phyloP scores from a whole-genome alignment of 1,140 invertebrate genomes.

The Eriocheir sinensis region DNA sequence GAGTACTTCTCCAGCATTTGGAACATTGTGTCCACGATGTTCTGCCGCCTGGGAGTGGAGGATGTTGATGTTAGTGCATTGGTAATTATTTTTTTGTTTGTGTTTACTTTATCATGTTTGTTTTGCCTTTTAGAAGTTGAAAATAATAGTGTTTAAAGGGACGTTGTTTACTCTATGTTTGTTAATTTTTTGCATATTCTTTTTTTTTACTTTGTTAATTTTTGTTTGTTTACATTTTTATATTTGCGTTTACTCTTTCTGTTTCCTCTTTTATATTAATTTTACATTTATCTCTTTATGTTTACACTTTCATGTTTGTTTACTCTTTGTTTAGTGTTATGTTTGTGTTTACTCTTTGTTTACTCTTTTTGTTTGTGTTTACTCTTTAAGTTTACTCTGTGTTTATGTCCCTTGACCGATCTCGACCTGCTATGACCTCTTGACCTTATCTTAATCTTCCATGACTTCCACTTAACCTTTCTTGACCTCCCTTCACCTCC shows the following conservation, averaged over 20 bases:
- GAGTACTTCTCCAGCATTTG: constrained; percentile 98
- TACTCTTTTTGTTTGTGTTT: background rate
- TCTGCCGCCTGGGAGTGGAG: constrained; percentile 88
- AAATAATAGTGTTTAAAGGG: too few species aligned
- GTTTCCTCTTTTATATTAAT: background rate
- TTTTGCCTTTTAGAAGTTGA: too few species aligned
- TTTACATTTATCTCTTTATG: background rate
- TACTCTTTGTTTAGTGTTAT: background rate
- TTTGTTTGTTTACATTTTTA: background rate
- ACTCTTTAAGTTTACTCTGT: background rate
- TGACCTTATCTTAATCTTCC: too few species aligned
- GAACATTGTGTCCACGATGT: constrained; percentile 98
- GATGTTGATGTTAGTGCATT: too few species aligned
- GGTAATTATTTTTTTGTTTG: too few species aligned
- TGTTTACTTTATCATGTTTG: too few species aligned
- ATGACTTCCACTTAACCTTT: too few species aligned
- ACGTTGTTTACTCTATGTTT: too few species aligned
- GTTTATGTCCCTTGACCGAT: too few species aligned
- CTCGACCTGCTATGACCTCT: too few species aligned
- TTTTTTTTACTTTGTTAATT: background rate
- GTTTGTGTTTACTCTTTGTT: background rate
- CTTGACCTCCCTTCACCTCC: too few species aligned
- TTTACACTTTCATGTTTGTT: background rate
- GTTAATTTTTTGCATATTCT: too few species aligned
- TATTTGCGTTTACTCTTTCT: background rate